These are phyloP conservation scores for Crossocerus cetratus DNA, from an alignment of 2,888 invertebrate genomes.

Conservation along the genomic window DNA sequence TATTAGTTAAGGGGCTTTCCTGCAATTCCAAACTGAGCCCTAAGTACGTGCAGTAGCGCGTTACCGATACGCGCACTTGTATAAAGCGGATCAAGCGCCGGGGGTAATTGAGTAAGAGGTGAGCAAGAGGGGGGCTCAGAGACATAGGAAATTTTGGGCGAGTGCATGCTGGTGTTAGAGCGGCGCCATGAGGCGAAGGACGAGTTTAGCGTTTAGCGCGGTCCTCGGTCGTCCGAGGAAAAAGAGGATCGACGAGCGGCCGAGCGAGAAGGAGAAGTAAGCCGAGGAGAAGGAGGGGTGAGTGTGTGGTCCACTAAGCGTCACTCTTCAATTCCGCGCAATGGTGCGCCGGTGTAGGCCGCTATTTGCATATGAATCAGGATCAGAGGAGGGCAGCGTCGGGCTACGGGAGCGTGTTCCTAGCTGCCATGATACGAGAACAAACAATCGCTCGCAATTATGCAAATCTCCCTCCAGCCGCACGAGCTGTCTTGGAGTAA, in stretches of 20 bases:
- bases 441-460: conserved; percentile 74
- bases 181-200: neutral
- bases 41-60: conserved; percentile 51
- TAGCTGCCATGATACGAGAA: conserved; percentile 67
- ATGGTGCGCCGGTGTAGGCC: conserved; percentile 63
- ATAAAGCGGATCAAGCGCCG: conserved; percentile 29
- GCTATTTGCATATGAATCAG: conserved; percentile 74
- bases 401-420: conserved; percentile 64
- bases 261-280: conserved; percentile 22
- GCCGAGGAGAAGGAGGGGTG: conserved; percentile 44
- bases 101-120: neutral
- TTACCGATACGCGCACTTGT: conserved; percentile 27
- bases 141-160: neutral
- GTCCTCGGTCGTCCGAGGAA: neutral
- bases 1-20: conserved; percentile 58
- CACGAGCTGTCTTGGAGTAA: conserved; percentile 61
- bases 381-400: conserved; percentile 64
- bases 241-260: neutral
- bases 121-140: neutral
- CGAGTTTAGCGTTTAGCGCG: neutral
- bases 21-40: conserved; percentile 50
- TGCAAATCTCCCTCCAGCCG: conserved; percentile 70
- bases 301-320: conserved; percentile 61
- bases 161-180: neutral
- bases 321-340: conserved; percentile 64